A percentile compares a stretch with the other conserved stretches of the same genome.
Conservation (phyloP, 2,888 invertebrate species). For the Onthophagus sagittarius region DNA sequence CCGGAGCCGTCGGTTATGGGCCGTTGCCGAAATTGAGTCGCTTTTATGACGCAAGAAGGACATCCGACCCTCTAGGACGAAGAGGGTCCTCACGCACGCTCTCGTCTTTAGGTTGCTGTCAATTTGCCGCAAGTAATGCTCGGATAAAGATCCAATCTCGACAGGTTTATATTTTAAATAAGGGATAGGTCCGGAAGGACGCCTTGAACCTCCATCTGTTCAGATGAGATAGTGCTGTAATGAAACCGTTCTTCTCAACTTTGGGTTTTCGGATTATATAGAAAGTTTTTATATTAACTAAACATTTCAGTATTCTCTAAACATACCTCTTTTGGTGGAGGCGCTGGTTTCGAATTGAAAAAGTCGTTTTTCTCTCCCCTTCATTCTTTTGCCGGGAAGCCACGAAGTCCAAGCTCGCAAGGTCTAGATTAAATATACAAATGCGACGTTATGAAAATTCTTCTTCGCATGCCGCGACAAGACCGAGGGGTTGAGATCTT, state of each 20-base stretch:
- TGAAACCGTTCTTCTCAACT: neutral
- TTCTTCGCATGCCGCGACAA: constrained; percentile 6
- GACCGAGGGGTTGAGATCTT: neutral
- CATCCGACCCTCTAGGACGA: neutral
- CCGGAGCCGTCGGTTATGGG: constrained; percentile 27
- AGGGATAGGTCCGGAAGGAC: neutral
- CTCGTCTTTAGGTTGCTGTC: constrained; percentile 4
- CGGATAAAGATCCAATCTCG: neutral
- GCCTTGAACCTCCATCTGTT: neutral
- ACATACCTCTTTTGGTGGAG: neutral
- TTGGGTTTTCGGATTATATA: neutral
- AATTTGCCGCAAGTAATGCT: constrained; percentile 8
- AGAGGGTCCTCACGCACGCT: constrained; percentile 4
- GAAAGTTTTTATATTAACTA: too few species aligned
- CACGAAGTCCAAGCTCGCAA: neutral
- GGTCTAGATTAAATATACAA: constrained; percentile 20
- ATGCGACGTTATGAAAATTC: constrained; percentile 22
- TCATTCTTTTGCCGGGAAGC: too few species aligned
- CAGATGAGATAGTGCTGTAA: neutral
- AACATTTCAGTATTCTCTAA: too few species aligned
- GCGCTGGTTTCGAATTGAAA: neutral
- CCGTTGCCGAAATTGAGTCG: constrained; percentile 33
- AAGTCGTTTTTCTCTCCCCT: neutral
- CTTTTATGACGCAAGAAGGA: constrained; percentile 7
- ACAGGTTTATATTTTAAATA: neutral